Evolutionary conservation across 2,113 vertebrate genomes (phyloP), one percentile per base, ranked within the genome.

Genomic region (Syrrhaptes paradoxus): DNA sequence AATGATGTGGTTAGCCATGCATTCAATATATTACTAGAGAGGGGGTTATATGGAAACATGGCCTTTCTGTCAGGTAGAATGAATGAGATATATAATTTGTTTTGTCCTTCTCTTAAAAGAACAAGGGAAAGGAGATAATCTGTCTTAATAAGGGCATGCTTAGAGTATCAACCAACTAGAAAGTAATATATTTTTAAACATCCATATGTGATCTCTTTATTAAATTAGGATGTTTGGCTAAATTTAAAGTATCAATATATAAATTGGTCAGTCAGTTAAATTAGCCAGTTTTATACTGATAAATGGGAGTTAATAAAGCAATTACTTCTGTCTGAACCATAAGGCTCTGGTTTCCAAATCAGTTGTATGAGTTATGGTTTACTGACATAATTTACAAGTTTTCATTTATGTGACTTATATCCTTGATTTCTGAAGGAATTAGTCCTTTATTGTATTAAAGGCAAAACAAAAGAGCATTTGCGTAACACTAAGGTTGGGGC

Each of bases 221-320:
- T 97, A 97, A 97, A 96, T 96, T 94, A 97, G 81, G 90, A 96
- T 95, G 96, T 93, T 93, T 91, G 93, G 85, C 75, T 86, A 93
- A 96, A 96, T 96, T 87, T 96, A 91, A 97, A 85, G 75, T 96
- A 96, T 96, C 94, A 96, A 97, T 94, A 89, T 91, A 97, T 97
- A 97, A 97, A 97, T 97, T 97, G 97, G 87, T 97, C 96, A 96
- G 90, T 97, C 97, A 96, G 92, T 57, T 97, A 97, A 97, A 97
- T 96, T 96, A 97, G 68, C 92, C 49, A 31, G 28, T 93, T 96
- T 96, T 93, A 94, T 97, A 94, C 92, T 96, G 97, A 97, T 97
- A 97, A 96, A 97, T 97, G 95, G 94, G 87, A 96, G 92, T 96
- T 96, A 97, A 96, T 97, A 96, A 97, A 96, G 79, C 95, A 97